Percentiles rank a stretch among this genome's conserved stretches.
These are phyloP conservation scores for Toxonevra muliebris DNA, from an alignment of 2,888 invertebrate genomes.

Conservation along the genomic window DNA sequence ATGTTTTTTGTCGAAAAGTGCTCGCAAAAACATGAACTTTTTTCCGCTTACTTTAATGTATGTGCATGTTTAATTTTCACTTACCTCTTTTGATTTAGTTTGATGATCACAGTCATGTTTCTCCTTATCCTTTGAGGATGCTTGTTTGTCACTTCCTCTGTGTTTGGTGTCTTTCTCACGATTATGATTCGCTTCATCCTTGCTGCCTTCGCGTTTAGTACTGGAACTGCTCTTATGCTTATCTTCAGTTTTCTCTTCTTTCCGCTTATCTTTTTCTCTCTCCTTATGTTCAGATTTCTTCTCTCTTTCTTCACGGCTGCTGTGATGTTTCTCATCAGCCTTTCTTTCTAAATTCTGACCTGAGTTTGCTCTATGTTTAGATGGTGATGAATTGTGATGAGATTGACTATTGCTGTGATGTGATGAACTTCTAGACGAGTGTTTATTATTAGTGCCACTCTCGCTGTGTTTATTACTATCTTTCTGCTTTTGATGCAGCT, in stretches of 20 bases:
- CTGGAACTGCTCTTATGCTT: slow-evolving; percentile 11
- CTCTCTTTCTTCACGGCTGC: slow-evolving; percentile 35
- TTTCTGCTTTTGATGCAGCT: slow-evolving; percentile 30
- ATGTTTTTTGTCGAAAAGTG: too few relatives aligned
- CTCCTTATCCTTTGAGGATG: slow-evolving; percentile 31
- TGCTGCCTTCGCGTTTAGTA: background rate
- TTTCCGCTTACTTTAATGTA: too few relatives aligned
- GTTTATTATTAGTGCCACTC: too few relatives aligned
- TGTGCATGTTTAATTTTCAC: slow-evolving; percentile 29
- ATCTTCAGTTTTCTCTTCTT: slow-evolving; percentile 13
- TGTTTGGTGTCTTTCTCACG: slow-evolving; percentile 28
- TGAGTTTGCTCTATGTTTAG: slow-evolving; percentile 45
- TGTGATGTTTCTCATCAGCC: slow-evolving; percentile 42
- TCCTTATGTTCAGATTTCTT: slow-evolving; percentile 15
- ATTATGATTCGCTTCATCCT: slow-evolving; percentile 2
- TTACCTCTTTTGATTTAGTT: slow-evolving; percentile 38
- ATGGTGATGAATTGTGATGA: slow-evolving; percentile 13
- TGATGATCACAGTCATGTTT: slow-evolving; percentile 27
- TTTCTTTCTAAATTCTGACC: slow-evolving; percentile 40
- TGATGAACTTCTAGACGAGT: too few relatives aligned
- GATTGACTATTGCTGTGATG: too few relatives aligned
- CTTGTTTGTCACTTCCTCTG: slow-evolving; percentile 25
- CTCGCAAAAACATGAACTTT: too few relatives aligned
- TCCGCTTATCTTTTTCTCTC: slow-evolving; percentile 9
- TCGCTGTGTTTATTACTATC: too few relatives aligned